Evolutionary conservation across 2,113 vertebrate species (phyloP), one percentile per base, ranked within the genome.

Genomic region (Sylvietta virens): DNA sequence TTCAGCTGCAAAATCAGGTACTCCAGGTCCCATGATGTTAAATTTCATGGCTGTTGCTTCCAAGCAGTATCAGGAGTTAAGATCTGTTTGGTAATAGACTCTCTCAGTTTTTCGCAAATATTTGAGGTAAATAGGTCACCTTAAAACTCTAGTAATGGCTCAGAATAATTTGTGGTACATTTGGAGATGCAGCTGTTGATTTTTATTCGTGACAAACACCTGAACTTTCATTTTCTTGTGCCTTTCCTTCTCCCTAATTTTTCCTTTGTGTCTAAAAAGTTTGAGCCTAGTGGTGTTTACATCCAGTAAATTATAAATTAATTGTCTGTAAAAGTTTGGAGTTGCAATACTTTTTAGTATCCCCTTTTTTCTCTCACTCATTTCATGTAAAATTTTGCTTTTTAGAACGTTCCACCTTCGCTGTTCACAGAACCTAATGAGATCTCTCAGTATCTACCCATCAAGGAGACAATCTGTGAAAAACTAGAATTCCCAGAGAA

Each of bases 401-500:
- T 76, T 87, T 94, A 99, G 99, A 98, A 98, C 1, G 98, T 99
- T 70, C 98, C 99, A 42, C 98, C 98, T 81, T 97, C 98, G 11
- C 83, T 99, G 44, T 99, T 98, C 98, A 99, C 99, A 5, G 99
- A 99, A 95, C 99, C 99, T n/a, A 99, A 99, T 1, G 99, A 99
- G 96, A 98, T 99, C 62, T 98, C 98, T 42, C 99, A 99, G 95
- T 98, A 99, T 77, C 97, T 99, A 80, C 98, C 98, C 13, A 95
- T 99, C 88, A 99, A 98, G 94, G 97, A 99, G 91, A 98, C 98
- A 1, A 97, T 99, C 81, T 99, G 97, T 84, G 99, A 99, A 98
- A 99, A 98, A 96, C 98, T 99, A 81, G 96, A 98, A 92, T 98
- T 99, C 92, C 99, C 99, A 48, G 97, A 97, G 82, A 94, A 94